A percentile compares a stretch with the other conserved stretches of the same genome.
Conservation (phyloP, 2,113 vertebrate genomes). For the Phalacrocorax brasilianus region DNA sequence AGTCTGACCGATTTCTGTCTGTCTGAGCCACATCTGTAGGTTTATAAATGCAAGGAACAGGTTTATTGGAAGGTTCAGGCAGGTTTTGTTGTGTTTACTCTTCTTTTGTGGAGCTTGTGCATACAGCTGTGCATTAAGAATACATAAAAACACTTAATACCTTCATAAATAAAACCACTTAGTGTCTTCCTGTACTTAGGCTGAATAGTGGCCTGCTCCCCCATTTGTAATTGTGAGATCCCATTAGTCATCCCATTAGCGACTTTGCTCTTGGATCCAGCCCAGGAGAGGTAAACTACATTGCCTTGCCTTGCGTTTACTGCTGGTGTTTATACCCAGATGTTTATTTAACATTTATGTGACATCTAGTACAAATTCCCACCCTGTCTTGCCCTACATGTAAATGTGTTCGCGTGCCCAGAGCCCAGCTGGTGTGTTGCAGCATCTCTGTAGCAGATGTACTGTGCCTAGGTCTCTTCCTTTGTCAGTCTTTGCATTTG, state of each 20-base stretch:
- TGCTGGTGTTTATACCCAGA: neutral
- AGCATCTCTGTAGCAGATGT: neutral
- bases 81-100: neutral
- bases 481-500: neutral
- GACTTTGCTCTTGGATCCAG: neutral
- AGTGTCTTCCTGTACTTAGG: neutral
- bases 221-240: neutral
- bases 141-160: neutral
- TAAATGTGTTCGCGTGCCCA: neutral
- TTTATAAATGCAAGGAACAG: neutral
- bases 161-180: neutral
- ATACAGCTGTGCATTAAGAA: neutral
- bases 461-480: neutral
- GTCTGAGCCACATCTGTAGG: neutral
- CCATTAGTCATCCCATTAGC: neutral
- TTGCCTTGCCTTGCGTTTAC: neutral
- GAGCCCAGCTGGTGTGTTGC: neutral
- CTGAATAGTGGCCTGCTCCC: neutral
- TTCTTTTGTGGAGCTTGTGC: neutral
- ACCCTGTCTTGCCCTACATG: neutral
- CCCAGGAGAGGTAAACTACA: neutral
- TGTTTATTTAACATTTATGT: neutral
- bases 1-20: neutral
- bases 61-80: neutral
- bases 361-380: neutral